Base-by-base conservation (phyloP, 2,888 invertebrate genomes). In the Rhingia rostrata region DNA sequence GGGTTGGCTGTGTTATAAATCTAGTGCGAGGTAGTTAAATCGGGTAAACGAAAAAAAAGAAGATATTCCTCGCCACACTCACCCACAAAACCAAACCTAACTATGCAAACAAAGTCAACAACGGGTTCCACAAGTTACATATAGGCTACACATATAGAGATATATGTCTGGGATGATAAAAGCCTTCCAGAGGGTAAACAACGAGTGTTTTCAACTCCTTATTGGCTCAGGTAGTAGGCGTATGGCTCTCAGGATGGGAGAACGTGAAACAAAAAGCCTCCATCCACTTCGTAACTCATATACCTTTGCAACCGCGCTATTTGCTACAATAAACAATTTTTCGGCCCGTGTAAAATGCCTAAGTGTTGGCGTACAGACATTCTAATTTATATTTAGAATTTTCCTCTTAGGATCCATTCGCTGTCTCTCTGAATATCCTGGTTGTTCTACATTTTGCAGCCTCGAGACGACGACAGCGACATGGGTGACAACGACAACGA, bases 371-470 rank as follows among this genome's bases (percentile, higher is more conserved):
- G 64, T 35, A 78, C 72, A 74, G 22, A 67, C 79, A 69, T 73
- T 83, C 73, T 74, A 79, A 83, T 83, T 83, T 83, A 83, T 83
- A 69, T 79, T 79, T 73, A 79, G 81, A 75, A 75, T 45, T 72
- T 70, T 53, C 60, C 56, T 70, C 37, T 39, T 56, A 69, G 30
- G 63, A 53, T 53, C 41, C 41, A 43, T 39, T 39, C 49, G 22
- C 22, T 9, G 9, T 4, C 14, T 10, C 22, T 33, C 6, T 22
- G 35, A 47, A 41, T 32, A 39, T 53, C 53, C 47, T 56, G 14
- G 39, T 22, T 35, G 58, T 14, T 49, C 41, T 39, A 43, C 14
- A 56, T 64, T 54, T 49, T 37, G 41, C 53, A 35, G 72, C 30
- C 56, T 41, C 33, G 33, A 45, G 39, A 12, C 22, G 39, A 14